These are phyloP conservation scores for Tiliacea citrago DNA, from an alignment of 2,888 invertebrate genomes.

Conservation along the genomic window DNA sequence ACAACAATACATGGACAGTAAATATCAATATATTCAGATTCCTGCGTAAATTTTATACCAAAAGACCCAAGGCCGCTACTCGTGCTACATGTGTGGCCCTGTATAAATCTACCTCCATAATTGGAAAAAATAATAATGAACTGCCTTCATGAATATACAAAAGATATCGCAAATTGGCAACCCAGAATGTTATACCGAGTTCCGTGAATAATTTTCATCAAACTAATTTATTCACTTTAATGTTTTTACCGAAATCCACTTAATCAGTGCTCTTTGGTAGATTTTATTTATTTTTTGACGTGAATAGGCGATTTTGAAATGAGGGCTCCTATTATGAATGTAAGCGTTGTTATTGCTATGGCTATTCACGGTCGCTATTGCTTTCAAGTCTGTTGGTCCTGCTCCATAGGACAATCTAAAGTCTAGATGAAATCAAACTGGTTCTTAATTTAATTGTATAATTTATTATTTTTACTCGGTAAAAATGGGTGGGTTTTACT, in stretches of 20 bases:
- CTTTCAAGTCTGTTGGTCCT: not conserved
- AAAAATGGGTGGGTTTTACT: too few species aligned
- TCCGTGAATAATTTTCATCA: slow-evolving; percentile 8
- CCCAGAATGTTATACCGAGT: not conserved
- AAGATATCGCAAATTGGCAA: slow-evolving; percentile 15
- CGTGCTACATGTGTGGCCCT: not conserved
- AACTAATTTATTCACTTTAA: slow-evolving; percentile 29
- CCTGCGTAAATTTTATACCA: not conserved
- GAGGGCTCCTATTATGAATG: slow-evolving; percentile 25
- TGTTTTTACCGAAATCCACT: slow-evolving; percentile 39
- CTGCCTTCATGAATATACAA: slow-evolving; percentile 16
- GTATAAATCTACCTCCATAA: not conserved
- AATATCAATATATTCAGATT: too few species aligned
- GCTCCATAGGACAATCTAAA: too few species aligned
- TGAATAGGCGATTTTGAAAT: slow-evolving; percentile 57
- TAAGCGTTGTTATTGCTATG: slow-evolving; percentile 13
- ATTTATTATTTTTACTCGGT: too few species aligned
- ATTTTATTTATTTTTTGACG: slow-evolving; percentile 44
- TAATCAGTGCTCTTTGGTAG: slow-evolving; percentile 45
- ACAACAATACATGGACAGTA: too few species aligned
- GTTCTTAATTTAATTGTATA: too few species aligned
- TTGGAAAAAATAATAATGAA: not conserved
- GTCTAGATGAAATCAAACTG: too few species aligned
- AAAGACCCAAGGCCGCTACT: too few species aligned
- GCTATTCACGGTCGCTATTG: not conserved